phyloP scores from a whole-genome alignment of 2,113 vertebrate species.

The Haplochromis vanheusdeni region DNA sequence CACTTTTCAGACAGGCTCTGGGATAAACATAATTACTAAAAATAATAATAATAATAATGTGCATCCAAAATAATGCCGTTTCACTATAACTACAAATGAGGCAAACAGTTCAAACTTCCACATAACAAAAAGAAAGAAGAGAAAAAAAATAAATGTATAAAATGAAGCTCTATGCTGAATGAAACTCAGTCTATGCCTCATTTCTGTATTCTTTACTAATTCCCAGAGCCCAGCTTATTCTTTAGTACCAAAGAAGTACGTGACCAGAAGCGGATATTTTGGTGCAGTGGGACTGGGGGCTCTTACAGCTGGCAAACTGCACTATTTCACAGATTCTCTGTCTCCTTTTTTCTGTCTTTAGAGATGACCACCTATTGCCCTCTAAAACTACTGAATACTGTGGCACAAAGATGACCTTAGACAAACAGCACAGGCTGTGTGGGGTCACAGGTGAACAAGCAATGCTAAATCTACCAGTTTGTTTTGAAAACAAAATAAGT shows the following conservation, averaged over 20 bases:
- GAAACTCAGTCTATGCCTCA: background rate
- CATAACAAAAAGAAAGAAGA: background rate
- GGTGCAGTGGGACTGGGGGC: constrained; percentile 30
- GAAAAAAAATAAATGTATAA: background rate
- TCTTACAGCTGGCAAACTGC: background rate
- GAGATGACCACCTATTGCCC: constrained; percentile 5
- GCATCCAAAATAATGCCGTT: background rate
- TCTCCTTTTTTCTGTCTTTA: background rate
- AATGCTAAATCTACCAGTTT: background rate
- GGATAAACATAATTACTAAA: background rate
- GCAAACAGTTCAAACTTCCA: background rate
- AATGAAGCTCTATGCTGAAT: background rate
- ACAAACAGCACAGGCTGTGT: background rate
- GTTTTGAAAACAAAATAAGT: background rate
- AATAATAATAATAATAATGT: background rate
- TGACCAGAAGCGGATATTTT: constrained; percentile 46
- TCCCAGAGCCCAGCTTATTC: background rate
- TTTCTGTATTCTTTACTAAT: background rate
- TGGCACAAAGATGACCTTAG: background rate
- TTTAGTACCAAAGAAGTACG: constrained; percentile 14
- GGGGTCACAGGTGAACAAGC: background rate
- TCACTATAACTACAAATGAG: background rate
- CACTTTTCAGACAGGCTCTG: background rate
- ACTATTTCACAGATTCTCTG: background rate
- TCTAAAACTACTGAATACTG: background rate